A percentile compares a stretch with the other conserved stretches of the same genome.
These are phyloP conservation scores for Aptenodytes forsteri DNA, from an alignment of 2,113 vertebrate species.

Conservation along the genomic window DNA sequence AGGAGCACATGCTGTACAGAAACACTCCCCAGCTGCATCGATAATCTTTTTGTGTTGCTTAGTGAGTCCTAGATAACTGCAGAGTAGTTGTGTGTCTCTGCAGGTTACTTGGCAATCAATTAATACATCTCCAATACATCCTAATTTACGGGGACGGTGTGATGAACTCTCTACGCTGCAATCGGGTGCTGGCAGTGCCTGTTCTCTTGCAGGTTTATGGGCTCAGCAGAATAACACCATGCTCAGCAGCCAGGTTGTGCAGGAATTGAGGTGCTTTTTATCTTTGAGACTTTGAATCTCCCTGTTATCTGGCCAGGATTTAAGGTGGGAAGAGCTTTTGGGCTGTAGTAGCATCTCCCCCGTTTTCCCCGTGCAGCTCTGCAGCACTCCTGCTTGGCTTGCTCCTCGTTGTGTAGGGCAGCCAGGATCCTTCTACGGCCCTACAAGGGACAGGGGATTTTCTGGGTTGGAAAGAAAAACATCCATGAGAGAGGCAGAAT, in stretches of 20 bases:
- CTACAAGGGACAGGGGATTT: background rate
- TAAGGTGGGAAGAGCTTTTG: background rate
- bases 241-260: background rate
- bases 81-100: background rate
- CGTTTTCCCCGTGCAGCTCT: rapidly evolving
- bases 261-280: background rate
- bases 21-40: background rate
- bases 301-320: background rate
- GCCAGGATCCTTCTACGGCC: background rate
- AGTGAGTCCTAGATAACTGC: background rate
- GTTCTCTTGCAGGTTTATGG: background rate
- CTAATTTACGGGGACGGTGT: background rate
- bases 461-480: background rate
- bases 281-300: background rate
- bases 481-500: background rate
- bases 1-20: background rate
- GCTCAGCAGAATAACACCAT: background rate
- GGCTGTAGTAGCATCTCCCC: background rate
- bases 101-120: background rate
- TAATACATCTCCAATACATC: background rate
- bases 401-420: background rate
- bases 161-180: background rate
- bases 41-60: background rate
- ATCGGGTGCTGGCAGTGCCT: background rate
- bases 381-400: background rate